Conservation (phyloP, 2,888 invertebrate species). For the Amblyteles armatorius region DNA sequence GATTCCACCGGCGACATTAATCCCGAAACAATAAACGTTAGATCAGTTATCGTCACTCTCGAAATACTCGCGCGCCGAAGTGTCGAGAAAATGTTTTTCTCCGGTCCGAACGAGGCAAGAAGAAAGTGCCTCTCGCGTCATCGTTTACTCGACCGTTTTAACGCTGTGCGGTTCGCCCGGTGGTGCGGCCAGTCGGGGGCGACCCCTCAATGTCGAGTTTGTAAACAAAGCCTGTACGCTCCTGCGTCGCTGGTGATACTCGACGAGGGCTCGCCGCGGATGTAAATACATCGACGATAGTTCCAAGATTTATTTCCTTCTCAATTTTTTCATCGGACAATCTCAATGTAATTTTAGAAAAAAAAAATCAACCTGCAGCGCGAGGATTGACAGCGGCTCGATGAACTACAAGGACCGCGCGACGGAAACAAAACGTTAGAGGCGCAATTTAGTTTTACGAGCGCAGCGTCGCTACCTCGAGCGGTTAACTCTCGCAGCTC, state of each 20-base stretch:
- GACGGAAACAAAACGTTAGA: conserved; percentile 31
- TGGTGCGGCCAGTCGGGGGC: background rate
- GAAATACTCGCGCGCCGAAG: background rate
- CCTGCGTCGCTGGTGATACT: background rate
- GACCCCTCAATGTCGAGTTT: conserved; percentile 4
- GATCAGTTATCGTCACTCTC: background rate
- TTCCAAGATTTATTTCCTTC: conserved; percentile 17
- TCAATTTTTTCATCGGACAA: background rate
- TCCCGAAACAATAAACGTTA: background rate
- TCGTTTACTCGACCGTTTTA: conserved; percentile 59
- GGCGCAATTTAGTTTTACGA: conserved; percentile 61
- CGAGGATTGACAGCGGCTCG: conserved; percentile 11
- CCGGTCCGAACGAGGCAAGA: background rate
- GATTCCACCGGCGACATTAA: background rate
- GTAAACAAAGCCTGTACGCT: conserved; percentile 27
- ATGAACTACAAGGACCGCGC: background rate
- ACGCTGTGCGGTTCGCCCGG: conserved; percentile 55
- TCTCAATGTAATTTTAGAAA: background rate
- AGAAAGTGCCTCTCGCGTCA: conserved; percentile 44
- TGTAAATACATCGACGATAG: conserved; percentile 4
- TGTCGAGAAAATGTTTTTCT: background rate
- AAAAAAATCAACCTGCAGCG: conserved; percentile 30
- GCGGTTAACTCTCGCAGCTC: background rate
- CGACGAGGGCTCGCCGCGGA: background rate
- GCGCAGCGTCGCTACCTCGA: conserved; percentile 32